phyloP scores from a whole-genome alignment of 1,140 invertebrate genomes.

The Aphaenogaster floridana region DNA sequence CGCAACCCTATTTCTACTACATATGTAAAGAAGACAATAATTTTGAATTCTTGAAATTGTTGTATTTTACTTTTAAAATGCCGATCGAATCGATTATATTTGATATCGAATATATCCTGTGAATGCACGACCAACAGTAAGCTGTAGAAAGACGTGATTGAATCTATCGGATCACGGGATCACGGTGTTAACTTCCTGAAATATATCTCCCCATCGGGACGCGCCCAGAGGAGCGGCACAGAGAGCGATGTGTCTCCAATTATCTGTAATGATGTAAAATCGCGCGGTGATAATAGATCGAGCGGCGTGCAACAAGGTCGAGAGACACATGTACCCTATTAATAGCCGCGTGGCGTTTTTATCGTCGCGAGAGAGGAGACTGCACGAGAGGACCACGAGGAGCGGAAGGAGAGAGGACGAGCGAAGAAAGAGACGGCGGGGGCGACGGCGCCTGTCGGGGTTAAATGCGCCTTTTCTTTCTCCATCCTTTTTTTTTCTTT shows the following conservation, averaged over 20 bases:
- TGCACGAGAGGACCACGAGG: conserved; percentile 9
- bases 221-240: neutral
- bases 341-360: conserved; percentile 79
- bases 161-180: neutral
- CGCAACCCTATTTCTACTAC: no score
- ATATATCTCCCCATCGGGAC: conserved; percentile 37
- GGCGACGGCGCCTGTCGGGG: conserved; percentile 71
- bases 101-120: neutral
- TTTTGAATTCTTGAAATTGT: neutral
- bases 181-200: conserved; percentile 39
- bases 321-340: conserved; percentile 80
- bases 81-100: neutral
- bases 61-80: neutral
- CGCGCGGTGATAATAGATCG: conserved; percentile 77
- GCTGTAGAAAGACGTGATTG: neutral
- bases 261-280: conserved; percentile 82
- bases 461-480: conserved; percentile 71
- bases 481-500: neutral
- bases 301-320: conserved; percentile 37
- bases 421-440: neutral
- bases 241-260: conserved; percentile 74
- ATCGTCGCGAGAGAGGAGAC: conserved; percentile 28
- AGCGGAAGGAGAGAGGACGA: conserved; percentile 2
- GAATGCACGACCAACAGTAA: neutral
- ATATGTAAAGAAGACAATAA: no score